A percentile compares a stretch with the other conserved stretches of the same genome.
These are phyloP conservation scores for Neodiprion lecontei DNA, from an alignment of 1,140 invertebrate genomes.

Conservation along the genomic window DNA sequence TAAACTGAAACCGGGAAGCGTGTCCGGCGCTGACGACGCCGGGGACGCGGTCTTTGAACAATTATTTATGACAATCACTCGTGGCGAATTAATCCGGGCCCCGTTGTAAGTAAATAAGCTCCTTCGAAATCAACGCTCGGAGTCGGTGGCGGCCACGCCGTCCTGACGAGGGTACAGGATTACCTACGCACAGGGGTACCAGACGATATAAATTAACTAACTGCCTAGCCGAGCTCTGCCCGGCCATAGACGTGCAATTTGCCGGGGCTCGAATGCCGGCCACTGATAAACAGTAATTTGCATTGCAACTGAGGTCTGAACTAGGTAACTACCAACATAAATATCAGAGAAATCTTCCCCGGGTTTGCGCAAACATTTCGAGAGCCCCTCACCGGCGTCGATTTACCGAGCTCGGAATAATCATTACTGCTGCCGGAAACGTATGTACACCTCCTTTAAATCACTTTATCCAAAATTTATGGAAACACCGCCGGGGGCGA, in stretches of 20 bases:
- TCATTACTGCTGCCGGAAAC: not conserved
- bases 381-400: not conserved
- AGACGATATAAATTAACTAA: conserved; percentile 42
- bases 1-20: too few relatives aligned
- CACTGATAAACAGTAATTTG: conserved; percentile 44
- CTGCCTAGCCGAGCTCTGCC: conserved; percentile 18
- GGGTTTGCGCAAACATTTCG: conserved; percentile 5
- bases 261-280: conserved; percentile 25
- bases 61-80: conserved; percentile 42
- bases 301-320: conserved; percentile 34
- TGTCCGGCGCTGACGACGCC: not conserved
- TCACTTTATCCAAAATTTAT: conserved; percentile 21
- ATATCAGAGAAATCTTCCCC: conserved; percentile 19
- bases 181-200: conserved; percentile 33
- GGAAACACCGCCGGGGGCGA: not conserved
- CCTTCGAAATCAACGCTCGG: conserved; percentile 33
- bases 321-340: conserved; percentile 25
- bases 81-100: conserved; percentile 34
- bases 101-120: conserved; percentile 35
- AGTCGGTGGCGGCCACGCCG: not conserved
- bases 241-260: conserved; percentile 35
- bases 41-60: conserved; percentile 29
- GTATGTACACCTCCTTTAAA: conserved; percentile 12
- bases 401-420: conserved; percentile 14
- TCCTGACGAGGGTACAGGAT: conserved; percentile 36